phyloP scores from a whole-genome alignment of 2,888 invertebrate genomes.

The Pristionchus maxplancki region DNA sequence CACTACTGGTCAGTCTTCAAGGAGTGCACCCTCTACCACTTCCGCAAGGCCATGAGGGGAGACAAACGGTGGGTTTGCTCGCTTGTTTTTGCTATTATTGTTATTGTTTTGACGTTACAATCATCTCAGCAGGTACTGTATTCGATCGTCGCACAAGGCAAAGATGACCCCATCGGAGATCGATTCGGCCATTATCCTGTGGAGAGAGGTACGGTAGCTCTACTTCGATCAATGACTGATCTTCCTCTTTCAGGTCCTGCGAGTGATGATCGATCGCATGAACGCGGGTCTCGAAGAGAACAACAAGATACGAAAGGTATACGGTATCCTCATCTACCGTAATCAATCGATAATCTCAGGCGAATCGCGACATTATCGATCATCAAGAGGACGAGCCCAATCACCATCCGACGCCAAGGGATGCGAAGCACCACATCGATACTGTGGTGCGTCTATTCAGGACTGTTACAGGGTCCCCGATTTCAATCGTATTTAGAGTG shows the following conservation, averaged over 20 bases:
- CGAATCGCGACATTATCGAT: conserved; percentile 17
- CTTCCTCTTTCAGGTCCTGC: conserved; percentile 59
- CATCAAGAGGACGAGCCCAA: neutral
- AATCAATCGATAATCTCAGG: conserved; percentile 9
- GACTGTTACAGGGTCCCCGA: neutral
- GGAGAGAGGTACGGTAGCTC: conserved; percentile 57
- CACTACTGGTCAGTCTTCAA: conserved; percentile 69
- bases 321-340: conserved; percentile 46
- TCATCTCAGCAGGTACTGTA: conserved; percentile 43
- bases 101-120: neutral
- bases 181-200: conserved; percentile 66
- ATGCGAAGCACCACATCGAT: conserved; percentile 17
- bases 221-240: neutral
- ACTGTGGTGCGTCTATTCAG: conserved; percentile 16
- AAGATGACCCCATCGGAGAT: conserved; percentile 62
- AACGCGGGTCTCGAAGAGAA: conserved; percentile 62
- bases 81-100: neutral
- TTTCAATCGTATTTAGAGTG: neutral
- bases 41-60: conserved; percentile 63
- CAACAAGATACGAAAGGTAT: conserved; percentile 62
- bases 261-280: conserved; percentile 66
- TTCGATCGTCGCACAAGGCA: conserved; percentile 47
- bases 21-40: conserved; percentile 68
- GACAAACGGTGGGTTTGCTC: conserved; percentile 49
- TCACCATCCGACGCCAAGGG: conserved; percentile 3